Percentiles rank a stretch among this genome's conserved stretches.
These are phyloP conservation scores for Eristalis intricaria DNA, from an alignment of 2,888 invertebrate genomes.

Conservation along the genomic window DNA sequence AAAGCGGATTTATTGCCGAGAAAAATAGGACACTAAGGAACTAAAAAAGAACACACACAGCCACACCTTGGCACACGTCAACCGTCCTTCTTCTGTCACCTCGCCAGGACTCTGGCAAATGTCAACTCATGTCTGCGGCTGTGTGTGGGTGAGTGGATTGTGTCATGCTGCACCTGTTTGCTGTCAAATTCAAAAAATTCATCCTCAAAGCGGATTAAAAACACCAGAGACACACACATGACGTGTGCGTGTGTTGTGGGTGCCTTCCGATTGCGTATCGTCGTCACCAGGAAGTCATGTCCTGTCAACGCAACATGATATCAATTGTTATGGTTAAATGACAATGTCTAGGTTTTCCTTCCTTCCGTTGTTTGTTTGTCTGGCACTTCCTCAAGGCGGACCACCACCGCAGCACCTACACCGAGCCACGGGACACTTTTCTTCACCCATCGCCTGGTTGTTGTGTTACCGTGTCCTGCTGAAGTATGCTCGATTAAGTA, in stretches of 20 bases:
- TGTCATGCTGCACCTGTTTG: slow-evolving; percentile 65
- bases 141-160: slow-evolving; percentile 22
- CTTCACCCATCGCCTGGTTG: not conserved
- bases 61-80: slow-evolving; percentile 11
- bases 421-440: not conserved
- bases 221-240: not conserved
- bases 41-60: slow-evolving; percentile 1
- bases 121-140: not conserved
- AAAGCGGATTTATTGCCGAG: slow-evolving; percentile 58
- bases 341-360: slow-evolving; percentile 38
- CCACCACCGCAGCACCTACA: not conserved
- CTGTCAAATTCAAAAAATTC: slow-evolving; percentile 59
- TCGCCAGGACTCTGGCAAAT: not conserved
- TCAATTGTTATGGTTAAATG: slow-evolving; percentile 48
- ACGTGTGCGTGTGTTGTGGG: not conserved
- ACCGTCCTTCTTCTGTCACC: not conserved
- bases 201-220: slow-evolving; percentile 1
- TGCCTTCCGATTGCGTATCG: not conserved
- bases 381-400: not conserved
- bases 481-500: slow-evolving; percentile 14
- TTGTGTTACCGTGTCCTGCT: not conserved
- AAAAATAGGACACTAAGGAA: slow-evolving; percentile 23
- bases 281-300: slow-evolving; percentile 48
- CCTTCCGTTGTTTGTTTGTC: slow-evolving; percentile 26
- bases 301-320: slow-evolving; percentile 54